These are phyloP conservation scores for Brachionus paranguensis DNA, from an alignment of 1,140 invertebrate genomes.

Conservation along the genomic window DNA sequence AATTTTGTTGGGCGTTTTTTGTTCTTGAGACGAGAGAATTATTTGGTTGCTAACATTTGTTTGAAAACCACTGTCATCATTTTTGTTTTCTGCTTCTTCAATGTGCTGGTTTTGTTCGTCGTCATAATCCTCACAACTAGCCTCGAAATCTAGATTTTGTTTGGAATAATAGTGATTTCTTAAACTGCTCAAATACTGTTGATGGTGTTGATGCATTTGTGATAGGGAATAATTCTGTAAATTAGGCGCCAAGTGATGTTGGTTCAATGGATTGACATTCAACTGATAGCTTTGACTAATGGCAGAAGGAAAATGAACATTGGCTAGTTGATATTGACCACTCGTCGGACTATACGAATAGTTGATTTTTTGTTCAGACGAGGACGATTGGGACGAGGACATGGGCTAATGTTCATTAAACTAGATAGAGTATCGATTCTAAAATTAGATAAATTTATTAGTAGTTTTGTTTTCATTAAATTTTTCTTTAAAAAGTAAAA, in stretches of 20 bases:
- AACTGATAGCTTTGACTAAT: neutral
- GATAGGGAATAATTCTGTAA: neutral
- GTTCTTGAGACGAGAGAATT: neutral
- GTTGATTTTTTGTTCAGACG: neutral
- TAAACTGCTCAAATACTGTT: slow-evolving; percentile 4
- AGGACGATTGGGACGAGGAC: slow-evolving; percentile 12
- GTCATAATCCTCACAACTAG: neutral
- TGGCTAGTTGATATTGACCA: neutral
- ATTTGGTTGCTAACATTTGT: neutral
- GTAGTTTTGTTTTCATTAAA: neutral
- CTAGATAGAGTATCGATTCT: neutral
- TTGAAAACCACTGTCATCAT: neutral
- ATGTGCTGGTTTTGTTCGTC: neutral
- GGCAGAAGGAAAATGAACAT: neutral
- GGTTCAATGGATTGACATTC: neutral
- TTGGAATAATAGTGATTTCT: neutral
- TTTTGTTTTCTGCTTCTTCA: slow-evolving; percentile 5
- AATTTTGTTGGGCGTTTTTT: neutral
- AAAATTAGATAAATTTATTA: neutral
- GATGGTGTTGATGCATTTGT: slow-evolving; percentile 2
- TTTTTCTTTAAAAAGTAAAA: neutral
- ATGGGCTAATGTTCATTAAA: neutral
- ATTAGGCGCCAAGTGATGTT: neutral
- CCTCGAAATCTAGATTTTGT: slow-evolving; percentile 1
- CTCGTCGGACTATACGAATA: neutral